Percentiles rank a stretch among this genome's conserved stretches.
phyloP scores from a whole-genome alignment of 2,888 invertebrate genomes.

The Punctoribates punctum region DNA sequence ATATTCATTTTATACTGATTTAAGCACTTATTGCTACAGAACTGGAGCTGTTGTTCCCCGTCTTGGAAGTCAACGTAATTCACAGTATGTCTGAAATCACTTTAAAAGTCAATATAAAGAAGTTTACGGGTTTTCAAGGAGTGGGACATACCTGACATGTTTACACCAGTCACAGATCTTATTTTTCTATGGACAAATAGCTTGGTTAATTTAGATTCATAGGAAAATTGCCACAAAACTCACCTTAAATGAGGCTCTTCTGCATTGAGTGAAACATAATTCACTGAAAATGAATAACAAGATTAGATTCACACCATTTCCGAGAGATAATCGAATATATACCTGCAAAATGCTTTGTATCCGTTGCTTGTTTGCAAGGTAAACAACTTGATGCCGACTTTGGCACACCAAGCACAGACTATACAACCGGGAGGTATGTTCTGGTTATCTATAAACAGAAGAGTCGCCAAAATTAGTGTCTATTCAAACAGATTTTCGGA shows the following conservation, averaged over 20 bases:
- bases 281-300: constrained; percentile 61
- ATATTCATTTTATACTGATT: constrained; percentile 97
- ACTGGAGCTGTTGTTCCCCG: constrained; percentile 83
- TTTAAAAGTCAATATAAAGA: background rate
- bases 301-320: no score
- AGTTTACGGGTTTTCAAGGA: no score
- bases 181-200: constrained; percentile 50
- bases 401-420: constrained; percentile 55
- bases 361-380: constrained; percentile 52
- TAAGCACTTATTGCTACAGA: constrained; percentile 82
- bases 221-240: background rate
- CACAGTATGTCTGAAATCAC: constrained; percentile 67
- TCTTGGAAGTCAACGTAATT: constrained; percentile 89
- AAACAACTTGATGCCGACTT: constrained; percentile 53
- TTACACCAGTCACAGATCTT: constrained; percentile 84
- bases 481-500: background rate
- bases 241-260: constrained; percentile 79
- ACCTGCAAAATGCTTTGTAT: constrained; percentile 61
- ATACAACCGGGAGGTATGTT: constrained; percentile 49
- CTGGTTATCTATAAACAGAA: constrained; percentile 39
- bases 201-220: no score
- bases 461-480: background rate
- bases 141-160: constrained; percentile 60
- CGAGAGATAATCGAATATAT: background rate
- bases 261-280: constrained; percentile 81